phyloP scores from a whole-genome alignment of 2,797 vertebrate species.

The Rhinichthys osculus region DNA sequence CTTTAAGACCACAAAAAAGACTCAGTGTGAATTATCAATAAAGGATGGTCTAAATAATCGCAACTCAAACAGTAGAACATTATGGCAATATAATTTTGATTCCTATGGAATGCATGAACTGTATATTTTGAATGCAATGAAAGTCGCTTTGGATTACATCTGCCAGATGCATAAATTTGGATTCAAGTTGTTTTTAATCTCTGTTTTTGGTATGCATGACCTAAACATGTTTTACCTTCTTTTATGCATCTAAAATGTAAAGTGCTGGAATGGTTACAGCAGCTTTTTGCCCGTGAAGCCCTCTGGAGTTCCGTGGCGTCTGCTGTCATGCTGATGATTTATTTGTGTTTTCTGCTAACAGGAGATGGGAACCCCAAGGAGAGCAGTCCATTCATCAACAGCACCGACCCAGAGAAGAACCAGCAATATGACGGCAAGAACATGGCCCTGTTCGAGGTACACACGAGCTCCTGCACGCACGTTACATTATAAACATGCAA shows the following conservation, averaged over 20 bases:
- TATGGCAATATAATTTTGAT: background rate
- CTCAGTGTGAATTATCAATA: background rate
- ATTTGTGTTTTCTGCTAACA: constrained; percentile 61
- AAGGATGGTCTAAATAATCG: background rate
- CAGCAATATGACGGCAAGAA: constrained; percentile 95
- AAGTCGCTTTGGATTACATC: background rate
- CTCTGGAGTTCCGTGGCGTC: background rate
- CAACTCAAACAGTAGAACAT: no score
- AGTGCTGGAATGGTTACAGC: background rate
- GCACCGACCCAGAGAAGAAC: constrained; percentile 93
- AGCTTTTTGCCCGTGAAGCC: background rate
- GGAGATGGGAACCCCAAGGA: constrained; percentile 98
- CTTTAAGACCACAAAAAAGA: background rate
- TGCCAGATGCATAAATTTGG: background rate
- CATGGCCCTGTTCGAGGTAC: constrained; percentile 99
- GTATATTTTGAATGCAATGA: background rate
- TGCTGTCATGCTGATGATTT: constrained; percentile 24
- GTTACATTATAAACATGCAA: background rate
- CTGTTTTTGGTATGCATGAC: constrained; percentile 10
- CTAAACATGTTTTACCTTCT: background rate
- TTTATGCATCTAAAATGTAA: background rate
- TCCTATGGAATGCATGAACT: background rate
- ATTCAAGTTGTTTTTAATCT: background rate
- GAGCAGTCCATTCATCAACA: constrained; percentile 99
- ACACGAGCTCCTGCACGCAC: background rate